Evolutionary conservation across 2,113 vertebrate genomes (phyloP).

Genomic region (Cyprinodon brontotheroides): DNA sequence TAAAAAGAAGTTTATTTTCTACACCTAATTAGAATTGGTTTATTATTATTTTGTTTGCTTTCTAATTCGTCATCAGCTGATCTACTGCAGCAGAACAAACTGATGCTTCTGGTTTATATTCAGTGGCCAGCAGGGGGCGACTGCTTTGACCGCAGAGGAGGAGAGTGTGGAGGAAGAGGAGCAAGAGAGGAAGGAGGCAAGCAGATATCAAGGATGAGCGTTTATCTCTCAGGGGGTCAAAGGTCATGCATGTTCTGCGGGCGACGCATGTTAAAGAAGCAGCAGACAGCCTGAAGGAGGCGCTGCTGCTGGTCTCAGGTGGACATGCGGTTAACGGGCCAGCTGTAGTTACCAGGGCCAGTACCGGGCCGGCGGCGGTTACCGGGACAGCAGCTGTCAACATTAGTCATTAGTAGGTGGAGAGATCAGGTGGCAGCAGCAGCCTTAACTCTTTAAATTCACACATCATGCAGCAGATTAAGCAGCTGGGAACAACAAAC

Average conservation of each 20-base stretch:
- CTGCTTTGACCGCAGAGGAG: neutral
- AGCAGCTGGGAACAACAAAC: neutral
- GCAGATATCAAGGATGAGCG: slow-evolving; percentile 94
- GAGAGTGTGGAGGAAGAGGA: slow-evolving; percentile 1
- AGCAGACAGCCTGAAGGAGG: slow-evolving; percentile 21
- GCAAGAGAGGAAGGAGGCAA: slow-evolving; percentile 77
- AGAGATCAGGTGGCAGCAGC: slow-evolving; percentile 41
- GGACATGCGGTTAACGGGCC: slow-evolving; percentile 59
- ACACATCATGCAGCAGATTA: neutral
- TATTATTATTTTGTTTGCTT: neutral
- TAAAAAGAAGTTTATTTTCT: neutral
- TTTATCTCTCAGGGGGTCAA: slow-evolving; percentile 68
- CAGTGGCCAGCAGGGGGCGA: neutral
- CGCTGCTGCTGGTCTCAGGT: slow-evolving; percentile 13
- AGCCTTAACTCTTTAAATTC: slow-evolving; percentile 1
- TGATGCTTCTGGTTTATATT: no score
- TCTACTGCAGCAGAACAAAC: neutral
- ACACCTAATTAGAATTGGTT: neutral
- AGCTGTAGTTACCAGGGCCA: neutral
- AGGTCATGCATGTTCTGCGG: slow-evolving; percentile 67
- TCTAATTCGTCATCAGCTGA: no score
- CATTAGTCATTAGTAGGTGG: slow-evolving; percentile 58
- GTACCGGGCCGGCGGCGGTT: no score
- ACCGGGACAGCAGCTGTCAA: neutral
- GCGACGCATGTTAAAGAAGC: slow-evolving; percentile 69